Evolutionary conservation across 2,113 vertebrate genomes (phyloP).

Genomic region (Ellobius talpinus): DNA sequence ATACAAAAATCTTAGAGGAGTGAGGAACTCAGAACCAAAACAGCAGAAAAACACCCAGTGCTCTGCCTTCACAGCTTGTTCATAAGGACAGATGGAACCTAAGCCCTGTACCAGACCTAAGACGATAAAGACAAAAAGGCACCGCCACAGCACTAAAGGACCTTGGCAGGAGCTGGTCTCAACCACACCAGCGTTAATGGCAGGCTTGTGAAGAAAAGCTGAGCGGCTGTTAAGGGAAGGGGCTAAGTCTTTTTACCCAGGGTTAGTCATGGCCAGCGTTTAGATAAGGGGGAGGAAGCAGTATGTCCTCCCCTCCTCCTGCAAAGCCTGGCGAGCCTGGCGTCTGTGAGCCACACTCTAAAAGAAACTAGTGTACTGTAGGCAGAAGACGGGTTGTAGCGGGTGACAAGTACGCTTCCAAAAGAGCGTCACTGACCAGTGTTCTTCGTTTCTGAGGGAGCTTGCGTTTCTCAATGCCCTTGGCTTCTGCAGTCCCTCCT

Average conservation of each 20-base stretch:
- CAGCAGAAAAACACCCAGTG: background rate
- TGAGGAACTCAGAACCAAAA: background rate
- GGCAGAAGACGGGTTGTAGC: background rate
- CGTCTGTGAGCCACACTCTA: background rate
- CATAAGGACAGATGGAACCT: background rate
- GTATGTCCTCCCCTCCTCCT: background rate
- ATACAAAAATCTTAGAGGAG: background rate
- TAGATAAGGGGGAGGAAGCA: background rate
- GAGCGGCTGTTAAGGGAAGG: background rate
- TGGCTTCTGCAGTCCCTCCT: background rate
- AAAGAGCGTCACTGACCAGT: conserved; percentile 72
- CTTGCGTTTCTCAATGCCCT: background rate
- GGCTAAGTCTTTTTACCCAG: background rate
- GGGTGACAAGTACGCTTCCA: background rate
- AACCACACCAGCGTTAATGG: background rate
- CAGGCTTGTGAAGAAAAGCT: background rate
- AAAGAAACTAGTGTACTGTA: background rate
- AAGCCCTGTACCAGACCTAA: background rate
- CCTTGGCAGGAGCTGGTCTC: background rate
- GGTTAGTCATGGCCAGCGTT: background rate
- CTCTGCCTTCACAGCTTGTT: background rate
- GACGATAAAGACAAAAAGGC: background rate
- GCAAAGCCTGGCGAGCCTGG: background rate
- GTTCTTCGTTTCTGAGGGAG: conserved; percentile 68
- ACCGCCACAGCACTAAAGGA: background rate